A percentile compares a stretch with the other conserved stretches of the same genome.
Conservation (phyloP, 2,113 vertebrate genomes). For the Nyctibius bracteatus region DNA sequence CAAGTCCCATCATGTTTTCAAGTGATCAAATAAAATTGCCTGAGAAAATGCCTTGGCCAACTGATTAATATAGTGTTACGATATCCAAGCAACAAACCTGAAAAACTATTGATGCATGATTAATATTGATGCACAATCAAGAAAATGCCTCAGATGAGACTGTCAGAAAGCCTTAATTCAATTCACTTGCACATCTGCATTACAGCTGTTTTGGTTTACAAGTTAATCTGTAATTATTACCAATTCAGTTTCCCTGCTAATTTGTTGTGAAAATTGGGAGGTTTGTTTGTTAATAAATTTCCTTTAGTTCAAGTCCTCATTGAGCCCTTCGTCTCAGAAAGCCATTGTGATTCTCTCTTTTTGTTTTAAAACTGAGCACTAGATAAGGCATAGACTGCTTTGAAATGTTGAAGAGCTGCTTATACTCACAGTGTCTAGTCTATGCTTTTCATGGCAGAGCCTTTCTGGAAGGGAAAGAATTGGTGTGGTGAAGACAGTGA, state of each 20-base stretch:
- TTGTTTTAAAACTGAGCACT: background rate
- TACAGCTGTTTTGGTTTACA: background rate
- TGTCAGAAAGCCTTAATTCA: background rate
- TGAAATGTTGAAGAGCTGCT: background rate
- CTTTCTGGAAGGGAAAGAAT: background rate
- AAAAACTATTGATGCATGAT: background rate
- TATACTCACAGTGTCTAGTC: background rate
- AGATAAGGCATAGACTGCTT: background rate
- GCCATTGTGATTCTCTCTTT: background rate
- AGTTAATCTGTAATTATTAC: background rate
- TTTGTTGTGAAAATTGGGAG: background rate
- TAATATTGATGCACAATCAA: background rate
- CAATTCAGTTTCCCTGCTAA: background rate
- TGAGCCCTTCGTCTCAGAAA: background rate
- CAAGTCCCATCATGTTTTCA: background rate
- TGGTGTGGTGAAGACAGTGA: background rate
- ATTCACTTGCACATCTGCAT: background rate
- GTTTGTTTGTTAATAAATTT: background rate
- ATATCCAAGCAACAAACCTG: background rate
- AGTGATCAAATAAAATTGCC: background rate
- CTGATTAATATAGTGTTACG: background rate
- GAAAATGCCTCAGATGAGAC: background rate
- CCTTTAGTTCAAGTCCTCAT: background rate
- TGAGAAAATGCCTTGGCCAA: background rate
- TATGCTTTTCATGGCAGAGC: background rate